Evolutionary conservation across 2,113 vertebrate genomes (phyloP).

Genomic region (Lota lota): DNA sequence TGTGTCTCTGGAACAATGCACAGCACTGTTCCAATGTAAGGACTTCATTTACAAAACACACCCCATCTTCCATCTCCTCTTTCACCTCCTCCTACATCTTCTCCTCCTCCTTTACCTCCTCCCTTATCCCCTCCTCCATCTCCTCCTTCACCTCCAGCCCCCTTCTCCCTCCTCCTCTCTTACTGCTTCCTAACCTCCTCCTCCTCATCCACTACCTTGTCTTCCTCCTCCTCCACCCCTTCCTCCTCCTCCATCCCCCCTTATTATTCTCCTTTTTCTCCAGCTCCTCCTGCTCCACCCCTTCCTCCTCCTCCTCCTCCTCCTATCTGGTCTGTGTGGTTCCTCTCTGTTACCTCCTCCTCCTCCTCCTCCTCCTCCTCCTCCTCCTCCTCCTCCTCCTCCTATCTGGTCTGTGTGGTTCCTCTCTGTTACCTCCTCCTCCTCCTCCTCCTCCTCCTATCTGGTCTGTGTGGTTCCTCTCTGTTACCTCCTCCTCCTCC

Average conservation of each 20-base stretch:
- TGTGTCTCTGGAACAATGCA: too few species aligned
- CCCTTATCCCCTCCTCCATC: not conserved
- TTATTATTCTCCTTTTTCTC: not conserved
- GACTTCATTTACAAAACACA: too few species aligned
- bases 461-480: conserved; percentile 68
- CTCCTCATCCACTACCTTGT: not conserved
- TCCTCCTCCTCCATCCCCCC: not conserved
- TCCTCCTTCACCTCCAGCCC: not conserved
- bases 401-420: too few species aligned
- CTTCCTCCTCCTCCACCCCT: not conserved
- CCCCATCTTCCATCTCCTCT: not conserved
- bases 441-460: conserved; percentile 31
- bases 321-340: too few species aligned
- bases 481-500: conserved; percentile 61
- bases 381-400: too few species aligned
- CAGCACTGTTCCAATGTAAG: too few species aligned
- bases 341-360: too few species aligned
- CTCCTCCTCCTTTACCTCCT: not conserved
- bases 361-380: not conserved
- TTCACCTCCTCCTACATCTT: not conserved
- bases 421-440: conserved; percentile 78
- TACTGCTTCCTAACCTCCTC: not conserved
- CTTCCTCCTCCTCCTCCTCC: not conserved
- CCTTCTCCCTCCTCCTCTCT: not conserved
- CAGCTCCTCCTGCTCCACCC: not conserved